Conservation (phyloP, 2,888 invertebrate genomes). For the Pegoplata infirma region DNA sequence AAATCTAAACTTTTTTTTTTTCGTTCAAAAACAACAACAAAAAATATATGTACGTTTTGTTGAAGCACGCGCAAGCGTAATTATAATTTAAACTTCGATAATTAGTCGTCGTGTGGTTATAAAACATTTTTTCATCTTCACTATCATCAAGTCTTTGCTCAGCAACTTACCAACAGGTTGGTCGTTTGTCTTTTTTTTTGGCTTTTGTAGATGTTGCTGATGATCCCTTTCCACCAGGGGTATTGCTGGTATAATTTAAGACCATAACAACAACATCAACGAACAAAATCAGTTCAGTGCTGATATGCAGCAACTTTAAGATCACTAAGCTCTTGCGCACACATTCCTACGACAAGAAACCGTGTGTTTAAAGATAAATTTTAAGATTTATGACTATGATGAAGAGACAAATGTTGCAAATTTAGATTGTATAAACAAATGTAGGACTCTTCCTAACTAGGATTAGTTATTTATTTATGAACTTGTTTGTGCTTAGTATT, state of each 20-base stretch:
- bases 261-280: constrained; percentile 43
- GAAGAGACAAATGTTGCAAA: constrained; percentile 63
- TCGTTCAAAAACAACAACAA: constrained; percentile 1
- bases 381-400: constrained; percentile 62
- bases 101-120: constrained; percentile 75
- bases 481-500: background rate
- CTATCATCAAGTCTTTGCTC: constrained; percentile 31
- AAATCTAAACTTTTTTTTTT: constrained; percentile 21
- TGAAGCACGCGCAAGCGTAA: constrained; percentile 66
- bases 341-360: constrained; percentile 33
- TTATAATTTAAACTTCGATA: constrained; percentile 75
- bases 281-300: constrained; percentile 3
- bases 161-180: constrained; percentile 33
- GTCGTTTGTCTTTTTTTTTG: too few relatives aligned
- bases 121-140: constrained; percentile 66
- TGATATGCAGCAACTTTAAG: constrained; percentile 22
- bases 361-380: constrained; percentile 47
- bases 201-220: too few relatives aligned
- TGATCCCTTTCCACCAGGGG: constrained; percentile 44
- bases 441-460: constrained; percentile 36
- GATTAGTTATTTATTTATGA: constrained; percentile 40
- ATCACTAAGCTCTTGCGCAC: constrained; percentile 43
- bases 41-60: constrained; percentile 55
- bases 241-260: constrained; percentile 39
- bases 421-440: background rate